Evolutionary conservation across 2,888 invertebrate genomes (phyloP), one percentile per base, ranked within the genome.

Genomic region (Andrena dorsata): DNA sequence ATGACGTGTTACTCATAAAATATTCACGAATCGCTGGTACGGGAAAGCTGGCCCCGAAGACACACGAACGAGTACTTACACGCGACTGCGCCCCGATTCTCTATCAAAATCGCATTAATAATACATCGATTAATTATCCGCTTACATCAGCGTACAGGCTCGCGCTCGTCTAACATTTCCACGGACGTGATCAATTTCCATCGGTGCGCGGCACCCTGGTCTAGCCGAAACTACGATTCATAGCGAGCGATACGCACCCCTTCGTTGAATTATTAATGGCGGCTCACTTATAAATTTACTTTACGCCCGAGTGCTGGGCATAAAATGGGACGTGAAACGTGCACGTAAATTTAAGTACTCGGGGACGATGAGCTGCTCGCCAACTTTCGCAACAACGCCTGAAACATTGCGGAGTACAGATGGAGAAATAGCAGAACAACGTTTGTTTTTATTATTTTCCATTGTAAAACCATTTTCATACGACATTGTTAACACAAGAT

Each of bases 51-150:
- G 35, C 58, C 20, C 26, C 66, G 72, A 86, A 86, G 84, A 79
- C 66, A 80, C 79, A 76, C 79, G 75, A 80, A 77, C 84, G 83
- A 82, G 61, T 82, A 75, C 77, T 86, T 71, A 28, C 75, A 58
- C 85, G 47, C 47, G 49, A 30, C 58, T 28, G 60, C 51, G 56
- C 47, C 41, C 56, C 63, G 72, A 63, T 66, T 80, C 74, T 69
- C 74, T 76, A 75, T 76, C 76, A 80, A 85, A 85, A 83, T 71
- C 80, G 28, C 78, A 78, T 85, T 74, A 82, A 86, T 87, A 87
- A 87, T 87, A 74, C 78, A 87, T 79, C 85, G 80, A 86, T 85
- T 85, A 87, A 83, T 86, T 87, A 82, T 83, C 82, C 77, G 77
- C 58, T 77, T 76, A 80, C 78, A 66, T 75, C 72, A 63, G 58